These are phyloP conservation scores for Pachyuromys duprasi DNA, from an alignment of 2,797 vertebrate genomes.

Conservation along the genomic window DNA sequence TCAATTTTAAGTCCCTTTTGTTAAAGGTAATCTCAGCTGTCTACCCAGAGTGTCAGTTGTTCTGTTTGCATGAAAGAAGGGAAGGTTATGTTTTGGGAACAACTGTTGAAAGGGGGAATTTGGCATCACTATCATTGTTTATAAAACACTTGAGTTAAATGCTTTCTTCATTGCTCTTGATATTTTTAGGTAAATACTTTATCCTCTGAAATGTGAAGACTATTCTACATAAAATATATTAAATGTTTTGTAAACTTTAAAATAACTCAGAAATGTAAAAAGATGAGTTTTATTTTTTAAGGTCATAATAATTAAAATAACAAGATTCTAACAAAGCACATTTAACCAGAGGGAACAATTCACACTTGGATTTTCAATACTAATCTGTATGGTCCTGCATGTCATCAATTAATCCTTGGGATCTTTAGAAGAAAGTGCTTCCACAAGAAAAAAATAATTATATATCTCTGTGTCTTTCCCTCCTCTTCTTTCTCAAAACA, in stretches of 20 bases:
- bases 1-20: neutral
- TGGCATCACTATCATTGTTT: neutral
- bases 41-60: neutral
- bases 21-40: neutral
- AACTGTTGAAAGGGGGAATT: neutral
- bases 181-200: conserved; percentile 47
- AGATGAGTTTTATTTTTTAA: conserved; percentile 8
- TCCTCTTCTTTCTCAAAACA: neutral
- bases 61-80: neutral
- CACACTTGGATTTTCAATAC: neutral
- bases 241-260: conserved; percentile 27
- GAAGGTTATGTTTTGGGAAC: neutral
- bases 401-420: neutral
- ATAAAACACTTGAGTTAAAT: conserved; percentile 23
- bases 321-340: neutral
- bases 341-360: conserved; percentile 7
- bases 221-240: conserved; percentile 26
- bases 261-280: neutral
- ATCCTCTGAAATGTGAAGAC: conserved; percentile 2
- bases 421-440: conserved; percentile 16
- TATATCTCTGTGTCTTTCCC: neutral
- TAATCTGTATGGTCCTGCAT: neutral
- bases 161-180: neutral
- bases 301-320: conserved; percentile 8
- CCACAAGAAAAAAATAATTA: neutral